Evolutionary conservation across 2,797 vertebrate species (phyloP), one percentile per base, ranked within the genome.

Genomic region (Oreonectes daqikongensis): DNA sequence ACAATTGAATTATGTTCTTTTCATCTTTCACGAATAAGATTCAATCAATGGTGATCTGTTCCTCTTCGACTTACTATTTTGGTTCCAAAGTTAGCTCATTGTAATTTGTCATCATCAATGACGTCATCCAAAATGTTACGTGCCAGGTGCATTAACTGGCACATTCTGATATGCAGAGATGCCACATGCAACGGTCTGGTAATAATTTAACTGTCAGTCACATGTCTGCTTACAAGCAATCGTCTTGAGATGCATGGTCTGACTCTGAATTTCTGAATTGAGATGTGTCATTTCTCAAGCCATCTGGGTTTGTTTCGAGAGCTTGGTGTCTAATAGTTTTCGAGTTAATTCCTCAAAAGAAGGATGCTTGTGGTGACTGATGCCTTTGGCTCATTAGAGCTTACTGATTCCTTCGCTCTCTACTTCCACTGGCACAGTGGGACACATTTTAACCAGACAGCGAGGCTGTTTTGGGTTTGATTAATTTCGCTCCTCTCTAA

Each of bases 401-500:
- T 22, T 55, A 75, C 22, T 14, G 64, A 76, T 60, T 68, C 15
- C 64, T 68, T 35, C 8, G 0, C 69, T 72, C 24, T 28, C 12
- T 26, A 38, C 61, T 15, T 65, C 59, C 17, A 38, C 17, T 1
- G 20, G 64, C 52, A 46, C 50, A 26, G 64, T 48, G 28, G 64
- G 65, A 30, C 52, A 68, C 20, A 60, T 68, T 59, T 76, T 15
- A 68, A 35, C 73, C 73, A 75, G 73, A 48, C 65, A 26, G 40
- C 1, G 10, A 50, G 26, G 15, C 52, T 46, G 42, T 78, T 65
- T 55, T 26, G 26, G 53, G 3, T 76, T 60, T 60, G 73, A 76
- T 76, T 76, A 76, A 76, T 76, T 76, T 48, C 0, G 0, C 64
- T 68, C 20, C 73, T 32, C 22, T 26, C 61, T 57, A 59, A 75